Conservation (phyloP, 2,797 vertebrate genomes). For the Cyclura pinguis region DNA sequence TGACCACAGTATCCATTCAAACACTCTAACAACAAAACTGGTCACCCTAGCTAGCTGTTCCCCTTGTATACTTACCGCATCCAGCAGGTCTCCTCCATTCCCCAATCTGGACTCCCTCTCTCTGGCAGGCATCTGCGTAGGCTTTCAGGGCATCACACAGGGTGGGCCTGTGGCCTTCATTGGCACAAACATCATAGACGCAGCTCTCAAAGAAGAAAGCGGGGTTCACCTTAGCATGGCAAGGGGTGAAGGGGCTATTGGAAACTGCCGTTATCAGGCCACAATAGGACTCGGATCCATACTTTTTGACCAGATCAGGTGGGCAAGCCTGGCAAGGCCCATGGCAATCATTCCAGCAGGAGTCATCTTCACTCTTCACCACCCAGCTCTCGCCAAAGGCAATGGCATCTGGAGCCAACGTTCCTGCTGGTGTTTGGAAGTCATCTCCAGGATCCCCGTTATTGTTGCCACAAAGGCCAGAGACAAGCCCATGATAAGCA, state of each 20-base stretch:
- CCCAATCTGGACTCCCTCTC: not conserved
- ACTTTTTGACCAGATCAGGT: not conserved
- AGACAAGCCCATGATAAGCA: not conserved
- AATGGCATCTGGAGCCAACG: not conserved
- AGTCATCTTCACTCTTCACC: not conserved
- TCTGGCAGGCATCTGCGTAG: slow-evolving; percentile 27
- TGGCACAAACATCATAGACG: not conserved
- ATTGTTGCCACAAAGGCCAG: slow-evolving; percentile 13
- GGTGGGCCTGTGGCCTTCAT: not conserved
- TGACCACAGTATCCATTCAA: not conserved
- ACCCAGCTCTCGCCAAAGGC: slow-evolving; percentile 5
- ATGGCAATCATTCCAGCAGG: slow-evolving; percentile 32
- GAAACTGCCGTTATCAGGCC: not conserved
- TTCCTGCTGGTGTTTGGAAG: not conserved
- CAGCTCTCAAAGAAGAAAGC: not conserved
- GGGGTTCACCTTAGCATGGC: slow-evolving; percentile 22
- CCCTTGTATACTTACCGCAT: slow-evolving; percentile 21
- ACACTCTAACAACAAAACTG: not conserved
- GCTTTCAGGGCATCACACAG: slow-evolving; percentile 18
- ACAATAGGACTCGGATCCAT: not conserved
- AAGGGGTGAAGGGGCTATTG: not conserved
- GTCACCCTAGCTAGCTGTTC: not conserved
- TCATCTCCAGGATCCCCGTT: not conserved
- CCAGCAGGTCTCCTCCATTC: slow-evolving; percentile 2
- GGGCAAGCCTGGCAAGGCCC: slow-evolving; percentile 10